Base-by-base conservation (phyloP, 2,888 invertebrate species). In the Epiblema foenella region DNA sequence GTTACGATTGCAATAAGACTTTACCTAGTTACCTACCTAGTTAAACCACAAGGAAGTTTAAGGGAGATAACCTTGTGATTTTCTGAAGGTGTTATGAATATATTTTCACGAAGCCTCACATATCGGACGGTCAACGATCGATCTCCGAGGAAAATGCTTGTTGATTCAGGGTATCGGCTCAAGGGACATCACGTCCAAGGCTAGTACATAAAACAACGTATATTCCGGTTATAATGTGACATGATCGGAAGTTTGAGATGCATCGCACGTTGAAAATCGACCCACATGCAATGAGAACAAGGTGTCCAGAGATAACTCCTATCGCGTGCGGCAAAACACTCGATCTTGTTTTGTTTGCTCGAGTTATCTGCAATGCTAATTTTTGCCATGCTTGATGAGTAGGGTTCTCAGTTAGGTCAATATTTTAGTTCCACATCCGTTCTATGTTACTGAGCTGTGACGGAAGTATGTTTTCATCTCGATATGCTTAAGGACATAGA, bases 161-260 rank as follows among this genome's bases (percentile, higher is more conserved):
- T 24, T 52, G 49, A 71, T 75, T 83, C 83, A 82, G 78, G 84
- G 85, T 83, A 83, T 78, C 67, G 58, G 78, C 75, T 88, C 85
- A 87, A 89, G 85, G 86, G 81, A 62, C 82, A 46, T 87, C 90
- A 90, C 90, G 89, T 89, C 73, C 83, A 83, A 87, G 87, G 89
- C 75, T 80, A 76, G 63, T 60, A 72, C 68, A 68, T 70, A 60
- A 56, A 71, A 20, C 67, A n/a, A 51, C 75, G 68, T 68, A 71
- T 76, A 77, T 81, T 79, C 81, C 72, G 72, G 60, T 73, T 73
- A 71, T 58, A 70, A 71, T 68, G 57, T 51, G 59, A 24, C 69
- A 72, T 65, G 69, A 66, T 75, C n/a, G 67, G 71, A 62, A 60
- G 62, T 67, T 56, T 46, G 57, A 71, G 71, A 71, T 71, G 71